phyloP scores from a whole-genome alignment of 2,888 invertebrate genomes.

The Muschampia plurimacula region DNA sequence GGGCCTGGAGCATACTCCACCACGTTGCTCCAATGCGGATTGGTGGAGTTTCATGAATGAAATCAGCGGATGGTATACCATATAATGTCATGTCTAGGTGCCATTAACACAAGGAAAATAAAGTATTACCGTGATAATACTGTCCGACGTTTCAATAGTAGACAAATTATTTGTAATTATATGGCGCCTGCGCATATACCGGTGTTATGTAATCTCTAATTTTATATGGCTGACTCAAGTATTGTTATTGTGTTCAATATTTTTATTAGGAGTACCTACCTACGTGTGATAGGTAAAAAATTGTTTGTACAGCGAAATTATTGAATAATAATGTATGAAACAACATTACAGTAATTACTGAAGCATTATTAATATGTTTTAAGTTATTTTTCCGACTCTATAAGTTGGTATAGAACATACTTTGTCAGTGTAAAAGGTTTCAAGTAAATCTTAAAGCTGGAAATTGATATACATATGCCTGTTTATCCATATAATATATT shows the following conservation, averaged over 20 bases:
- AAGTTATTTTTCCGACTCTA: background rate
- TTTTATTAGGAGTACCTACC: constrained; percentile 1
- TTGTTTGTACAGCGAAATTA: background rate
- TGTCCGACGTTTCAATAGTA: constrained; percentile 1
- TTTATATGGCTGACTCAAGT: constrained; percentile 14
- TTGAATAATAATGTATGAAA: background rate
- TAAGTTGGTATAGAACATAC: background rate
- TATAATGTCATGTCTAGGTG: background rate
- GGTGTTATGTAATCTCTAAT: constrained; percentile 16
- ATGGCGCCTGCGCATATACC: constrained; percentile 26
- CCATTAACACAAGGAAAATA: constrained; percentile 22
- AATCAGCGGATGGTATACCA: no score
- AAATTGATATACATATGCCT: no score
- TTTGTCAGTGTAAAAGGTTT: no score
- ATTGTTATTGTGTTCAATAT: background rate
- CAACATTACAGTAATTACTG: background rate
- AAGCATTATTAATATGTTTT: background rate
- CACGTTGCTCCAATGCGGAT: no score
- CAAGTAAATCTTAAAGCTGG: no score
- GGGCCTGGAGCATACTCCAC: no score
- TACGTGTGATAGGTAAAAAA: constrained; percentile 1
- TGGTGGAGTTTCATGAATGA: no score
- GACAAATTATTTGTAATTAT: constrained; percentile 19
- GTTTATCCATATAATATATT: no score
- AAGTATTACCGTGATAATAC: background rate